Conservation (phyloP, 2,888 invertebrate genomes). For the Coremacera marginata region DNA sequence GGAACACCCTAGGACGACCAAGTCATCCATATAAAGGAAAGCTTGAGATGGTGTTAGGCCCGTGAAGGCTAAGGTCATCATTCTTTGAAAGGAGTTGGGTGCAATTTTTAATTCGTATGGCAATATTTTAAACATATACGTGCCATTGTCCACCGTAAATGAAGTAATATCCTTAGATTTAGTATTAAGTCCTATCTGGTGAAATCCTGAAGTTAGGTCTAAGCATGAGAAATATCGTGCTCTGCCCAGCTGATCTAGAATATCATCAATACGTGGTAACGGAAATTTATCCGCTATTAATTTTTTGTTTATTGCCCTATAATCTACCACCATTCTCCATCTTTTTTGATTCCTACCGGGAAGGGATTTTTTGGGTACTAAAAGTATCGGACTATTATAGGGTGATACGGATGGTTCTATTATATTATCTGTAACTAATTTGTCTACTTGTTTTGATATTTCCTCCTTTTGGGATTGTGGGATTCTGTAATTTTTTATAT, state of each 20-base stretch:
- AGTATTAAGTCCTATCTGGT: background rate
- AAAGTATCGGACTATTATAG: conserved; percentile 18
- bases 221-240: background rate
- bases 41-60: background rate
- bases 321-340: conserved; percentile 15
- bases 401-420: conserved; percentile 27
- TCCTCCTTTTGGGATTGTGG: conserved; percentile 36
- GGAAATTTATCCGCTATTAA: conserved; percentile 13
- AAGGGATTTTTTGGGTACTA: conserved; percentile 27
- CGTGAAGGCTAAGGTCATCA: background rate
- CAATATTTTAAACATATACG: too few relatives aligned
- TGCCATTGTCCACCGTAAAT: too few relatives aligned
- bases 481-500: conserved; percentile 36
- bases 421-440: conserved; percentile 24
- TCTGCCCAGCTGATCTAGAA: conserved; percentile 11
- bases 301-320: conserved; percentile 29
- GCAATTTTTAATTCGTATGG: background rate
- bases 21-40: background rate
- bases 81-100: too few relatives aligned
- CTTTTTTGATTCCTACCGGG: conserved; percentile 7
- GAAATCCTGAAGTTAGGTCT: background rate
- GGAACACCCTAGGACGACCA: background rate
- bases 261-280: conserved; percentile 8
- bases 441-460: conserved; percentile 1
- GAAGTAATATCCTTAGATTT: background rate